A percentile compares a stretch with the other conserved stretches of the same genome.
These are phyloP conservation scores for Bufo bufo DNA, from an alignment of 2,113 vertebrate species.

Conservation along the genomic window DNA sequence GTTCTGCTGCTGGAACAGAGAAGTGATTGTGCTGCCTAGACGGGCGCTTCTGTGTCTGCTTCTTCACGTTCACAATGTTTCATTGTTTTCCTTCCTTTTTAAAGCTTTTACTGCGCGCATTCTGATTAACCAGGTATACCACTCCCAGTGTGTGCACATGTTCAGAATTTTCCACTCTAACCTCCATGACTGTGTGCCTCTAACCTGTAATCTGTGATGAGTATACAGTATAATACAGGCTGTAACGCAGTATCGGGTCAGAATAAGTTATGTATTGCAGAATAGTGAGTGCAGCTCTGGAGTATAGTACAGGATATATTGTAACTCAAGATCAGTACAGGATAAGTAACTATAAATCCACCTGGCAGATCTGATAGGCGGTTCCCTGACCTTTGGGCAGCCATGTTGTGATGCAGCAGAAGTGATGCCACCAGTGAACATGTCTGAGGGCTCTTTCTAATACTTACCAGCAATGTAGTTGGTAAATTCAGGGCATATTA, in stretches of 20 bases:
- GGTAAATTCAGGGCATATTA: not conserved
- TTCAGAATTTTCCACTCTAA: not conserved
- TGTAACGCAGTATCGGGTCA: too few relatives aligned
- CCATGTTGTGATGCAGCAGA: too few relatives aligned
- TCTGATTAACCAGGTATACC: not conserved
- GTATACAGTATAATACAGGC: not conserved
- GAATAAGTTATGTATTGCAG: too few relatives aligned
- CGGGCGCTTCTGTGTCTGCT: not conserved
- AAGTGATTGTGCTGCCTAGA: not conserved
- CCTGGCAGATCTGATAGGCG: not conserved
- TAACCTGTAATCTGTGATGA: not conserved
- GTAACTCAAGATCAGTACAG: too few relatives aligned
- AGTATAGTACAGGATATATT: too few relatives aligned
- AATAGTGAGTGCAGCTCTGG: too few relatives aligned
- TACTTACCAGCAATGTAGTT: too few relatives aligned
- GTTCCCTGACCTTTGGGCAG: not conserved
- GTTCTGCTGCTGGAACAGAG: not conserved
- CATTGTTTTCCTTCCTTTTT: not conserved
- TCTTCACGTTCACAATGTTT: not conserved
- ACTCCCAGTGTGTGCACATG: not conserved
- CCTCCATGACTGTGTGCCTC: not conserved
- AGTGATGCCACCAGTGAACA: rapidly evolving
- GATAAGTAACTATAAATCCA: too few relatives aligned
- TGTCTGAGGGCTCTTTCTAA: not conserved
- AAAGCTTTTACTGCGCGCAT: not conserved